Conservation (phyloP, 2,797 vertebrate genomes). For the Poeciliopsis paucimaculata region DNA sequence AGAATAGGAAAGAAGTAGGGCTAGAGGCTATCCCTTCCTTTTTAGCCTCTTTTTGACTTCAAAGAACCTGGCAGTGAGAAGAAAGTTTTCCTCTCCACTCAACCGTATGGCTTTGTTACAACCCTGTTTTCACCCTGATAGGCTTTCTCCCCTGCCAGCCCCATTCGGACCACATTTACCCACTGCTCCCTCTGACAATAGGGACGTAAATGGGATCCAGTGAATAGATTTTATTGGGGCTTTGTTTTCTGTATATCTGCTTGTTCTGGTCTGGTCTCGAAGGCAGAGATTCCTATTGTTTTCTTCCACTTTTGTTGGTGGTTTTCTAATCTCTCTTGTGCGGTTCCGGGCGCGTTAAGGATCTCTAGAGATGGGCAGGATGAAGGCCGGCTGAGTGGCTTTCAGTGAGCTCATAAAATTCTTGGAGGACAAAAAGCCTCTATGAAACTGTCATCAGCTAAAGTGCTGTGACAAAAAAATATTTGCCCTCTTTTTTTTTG, state of each 20-base stretch:
- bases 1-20: slow-evolving; percentile 13
- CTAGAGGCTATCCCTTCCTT: slow-evolving; percentile 23
- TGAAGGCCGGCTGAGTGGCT: slow-evolving; percentile 29
- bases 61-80: slow-evolving; percentile 68
- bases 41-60: slow-evolving; percentile 64
- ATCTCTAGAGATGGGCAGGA: slow-evolving; percentile 24
- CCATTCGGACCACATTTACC: slow-evolving; percentile 28
- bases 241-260: slow-evolving; percentile 1
- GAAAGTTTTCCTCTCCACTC: slow-evolving; percentile 66
- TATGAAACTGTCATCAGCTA: slow-evolving; percentile 7
- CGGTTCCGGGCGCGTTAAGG: not conserved
- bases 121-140: slow-evolving; percentile 23
- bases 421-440: slow-evolving; percentile 20
- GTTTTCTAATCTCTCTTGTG: not conserved
- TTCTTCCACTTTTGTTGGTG: not conserved
- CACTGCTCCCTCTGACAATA: slow-evolving; percentile 23
- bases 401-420: slow-evolving; percentile 24
- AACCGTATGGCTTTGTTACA: slow-evolving; percentile 52
- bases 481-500: not conserved
- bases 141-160: slow-evolving; percentile 37
- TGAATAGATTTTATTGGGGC: slow-evolving; percentile 19
- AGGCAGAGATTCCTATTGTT: not conserved
- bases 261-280: slow-evolving; percentile 4
- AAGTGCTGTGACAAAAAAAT: not conserved
- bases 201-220: slow-evolving; percentile 32